Evolutionary conservation across 2,797 vertebrate species (phyloP), one percentile per base, ranked within the genome.

Genomic region (Distichodus sexfasciatus): DNA sequence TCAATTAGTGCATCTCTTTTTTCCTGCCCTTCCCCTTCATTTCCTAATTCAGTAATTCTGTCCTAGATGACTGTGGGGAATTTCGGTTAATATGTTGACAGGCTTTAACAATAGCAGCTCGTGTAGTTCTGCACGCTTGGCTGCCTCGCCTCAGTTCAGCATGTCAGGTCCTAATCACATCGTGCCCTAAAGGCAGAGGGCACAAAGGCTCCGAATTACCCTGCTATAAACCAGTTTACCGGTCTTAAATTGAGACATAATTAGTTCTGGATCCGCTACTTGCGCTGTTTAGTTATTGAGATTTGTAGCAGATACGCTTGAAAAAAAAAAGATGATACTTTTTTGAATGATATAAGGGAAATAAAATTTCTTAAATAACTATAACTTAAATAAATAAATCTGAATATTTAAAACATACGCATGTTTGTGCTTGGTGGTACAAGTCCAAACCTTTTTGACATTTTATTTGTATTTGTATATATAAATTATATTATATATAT

Each of bases 1-100:
- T 91, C 81, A 88, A 81, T 87, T 82, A 85, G 62, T 75, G 88
- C 79, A 87, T 81, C 79, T 84, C 82, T 83, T 81, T 83, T 79
- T 77, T 84, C 54, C 86, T 86, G 82, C 86, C 79, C 78, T 89
- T 84, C 79, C 69, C 68, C 24, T 63, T 29, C 60, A 26, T 72
- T 71, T 72, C 77, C 74, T 72, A 71, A 76, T 79, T 81, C 74
- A 84, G 87, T 89, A 82, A 85, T 87, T 87, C 87, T 82, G 88
- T 86, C 88, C 87, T 82, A 77, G 87, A 92, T 92, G 93, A 94
- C 95, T 96, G 91, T 89, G 88, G 95, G 96, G 94, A 98, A 95
- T 98, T 96, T 94, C 92, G 96, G 96, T 98, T 98, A 99, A 99
- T 97, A 92, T 96, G 95, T 95, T 96, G 96, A 99, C 97, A 97